Evolutionary conservation across 1,140 invertebrate genomes (phyloP).

Genomic region (Drosophila jambulina): DNA sequence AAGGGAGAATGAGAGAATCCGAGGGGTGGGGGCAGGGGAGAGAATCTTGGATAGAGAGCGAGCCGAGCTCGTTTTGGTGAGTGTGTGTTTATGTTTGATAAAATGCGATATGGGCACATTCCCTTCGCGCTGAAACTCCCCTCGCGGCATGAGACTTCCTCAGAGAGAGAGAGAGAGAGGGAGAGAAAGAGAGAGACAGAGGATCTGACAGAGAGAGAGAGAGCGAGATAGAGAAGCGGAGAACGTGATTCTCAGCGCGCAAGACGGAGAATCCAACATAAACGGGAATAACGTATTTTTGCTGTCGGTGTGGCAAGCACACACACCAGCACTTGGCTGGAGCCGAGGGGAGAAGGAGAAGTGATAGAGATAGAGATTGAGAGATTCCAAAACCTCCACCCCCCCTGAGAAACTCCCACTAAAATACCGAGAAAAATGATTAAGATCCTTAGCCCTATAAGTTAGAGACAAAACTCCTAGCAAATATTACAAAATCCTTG

Average conservation of each 20-base stretch:
- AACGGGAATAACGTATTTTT: slow-evolving; percentile 82
- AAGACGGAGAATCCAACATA: slow-evolving; percentile 66
- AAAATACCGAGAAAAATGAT: slow-evolving; percentile 19
- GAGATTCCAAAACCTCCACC: slow-evolving; percentile 21
- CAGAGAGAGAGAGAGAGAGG: slow-evolving; percentile 12
- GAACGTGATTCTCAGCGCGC: slow-evolving; percentile 65
- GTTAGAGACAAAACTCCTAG: neutral
- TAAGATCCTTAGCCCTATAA: neutral
- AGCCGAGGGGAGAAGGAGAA: slow-evolving; percentile 14
- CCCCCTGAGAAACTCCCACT: neutral
- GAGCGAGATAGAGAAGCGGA: slow-evolving; percentile 21
- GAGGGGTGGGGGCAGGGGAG: slow-evolving; percentile 19
- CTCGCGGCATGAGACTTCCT: slow-evolving; percentile 32
- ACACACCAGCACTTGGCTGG: slow-evolving; percentile 27
- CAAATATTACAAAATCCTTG: neutral
- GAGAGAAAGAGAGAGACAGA: slow-evolving; percentile 10
- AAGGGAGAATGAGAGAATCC: slow-evolving; percentile 23
- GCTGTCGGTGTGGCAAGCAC: slow-evolving; percentile 69
- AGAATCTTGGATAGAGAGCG: slow-evolving; percentile 21
- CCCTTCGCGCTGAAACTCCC: slow-evolving; percentile 71
- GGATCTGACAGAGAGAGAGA: no score
- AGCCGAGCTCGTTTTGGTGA: slow-evolving; percentile 48
- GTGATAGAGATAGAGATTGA: slow-evolving; percentile 36
- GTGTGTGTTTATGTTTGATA: slow-evolving; percentile 81
- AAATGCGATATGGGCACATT: slow-evolving; percentile 84